Evolutionary conservation across 1,140 invertebrate species (phyloP), one percentile per base, ranked within the genome.

Genomic region (Lutraria rhynchaena): DNA sequence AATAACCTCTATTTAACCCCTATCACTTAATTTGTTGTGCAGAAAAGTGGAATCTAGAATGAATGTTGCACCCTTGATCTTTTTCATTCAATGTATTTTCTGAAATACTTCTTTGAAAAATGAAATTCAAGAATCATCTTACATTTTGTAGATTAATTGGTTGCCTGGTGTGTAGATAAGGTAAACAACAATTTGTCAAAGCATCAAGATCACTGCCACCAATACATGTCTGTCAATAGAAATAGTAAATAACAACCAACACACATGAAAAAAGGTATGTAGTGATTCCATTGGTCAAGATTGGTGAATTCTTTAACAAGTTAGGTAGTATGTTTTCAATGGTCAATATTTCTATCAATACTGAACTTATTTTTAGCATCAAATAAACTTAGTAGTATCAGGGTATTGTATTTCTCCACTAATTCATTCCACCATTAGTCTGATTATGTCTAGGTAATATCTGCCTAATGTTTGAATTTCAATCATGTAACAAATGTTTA

Each of bases 81-180:
- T 49, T 49, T 11, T 11, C 9, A 19, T 49, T 49, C 44, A 49
- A 49, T 11, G 44, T 19, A 11, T 49, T 49, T 11, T 49, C 11
- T 19, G 9, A 11, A 9, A 19, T 19, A 9, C 44, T 19, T 19
- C 9, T 49, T 19, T 11, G 19, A 49, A 19, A 9, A 49, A 49
- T 11, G 44, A 49, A 35, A 41, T 13, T n/a, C 19, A 27, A 67
- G 1, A 67, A 29, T 70, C 11, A 73, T 3, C 74, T 29, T 84
- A 89, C 89, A 85, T 87, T 57, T 75, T 90, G 87, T 44, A 90
- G 81, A 17, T 75, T 46, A 4, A 33, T 55, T n/a, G 86, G 87
- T 61, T 89, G 87, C 29, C 73, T 77, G 35, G 60, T 49, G 83
- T 83, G 87, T 13, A 90, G 86, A 74, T 90, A 90, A 19, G 73